Evolutionary conservation across 2,888 invertebrate species (phyloP).

Genomic region (Tridacna crocea): DNA sequence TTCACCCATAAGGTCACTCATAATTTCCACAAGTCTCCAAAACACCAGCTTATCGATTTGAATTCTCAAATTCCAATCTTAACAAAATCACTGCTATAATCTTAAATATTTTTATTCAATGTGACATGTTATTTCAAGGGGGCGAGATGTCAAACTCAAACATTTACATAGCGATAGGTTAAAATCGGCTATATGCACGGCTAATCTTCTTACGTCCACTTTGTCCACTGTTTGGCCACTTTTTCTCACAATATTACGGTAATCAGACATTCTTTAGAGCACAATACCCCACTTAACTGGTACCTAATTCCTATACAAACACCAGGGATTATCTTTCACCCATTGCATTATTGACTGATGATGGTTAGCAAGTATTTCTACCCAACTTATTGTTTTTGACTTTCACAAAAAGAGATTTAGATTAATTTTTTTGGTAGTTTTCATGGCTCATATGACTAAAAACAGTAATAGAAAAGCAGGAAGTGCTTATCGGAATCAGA

Average conservation of each 20-base stretch:
- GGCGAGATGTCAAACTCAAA: conserved; percentile 43
- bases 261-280: conserved; percentile 11
- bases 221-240: conserved; percentile 47
- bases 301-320: conserved; percentile 24
- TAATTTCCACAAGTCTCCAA: too few species aligned
- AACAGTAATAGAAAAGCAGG: too few species aligned
- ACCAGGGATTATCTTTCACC: conserved; percentile 1
- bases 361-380: not conserved
- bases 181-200: conserved; percentile 27
- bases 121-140: conserved; percentile 31
- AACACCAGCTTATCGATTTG: not conserved
- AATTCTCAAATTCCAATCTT: not conserved
- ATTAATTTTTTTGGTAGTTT: too few species aligned
- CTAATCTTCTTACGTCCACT: conserved; percentile 55
- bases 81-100: conserved; percentile 15
- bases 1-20: too few species aligned
- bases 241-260: conserved; percentile 31
- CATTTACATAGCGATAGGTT: conserved; percentile 41
- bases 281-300: conserved; percentile 24
- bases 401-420: too few species aligned
- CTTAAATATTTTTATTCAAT: conserved; percentile 22
- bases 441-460: too few species aligned
- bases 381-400: not conserved
- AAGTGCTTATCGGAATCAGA: too few species aligned
- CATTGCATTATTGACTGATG: too few species aligned